Evolutionary conservation across 2,797 vertebrate species (phyloP), one percentile per base, ranked within the genome.

Genomic region (Myotis findleyi): DNA sequence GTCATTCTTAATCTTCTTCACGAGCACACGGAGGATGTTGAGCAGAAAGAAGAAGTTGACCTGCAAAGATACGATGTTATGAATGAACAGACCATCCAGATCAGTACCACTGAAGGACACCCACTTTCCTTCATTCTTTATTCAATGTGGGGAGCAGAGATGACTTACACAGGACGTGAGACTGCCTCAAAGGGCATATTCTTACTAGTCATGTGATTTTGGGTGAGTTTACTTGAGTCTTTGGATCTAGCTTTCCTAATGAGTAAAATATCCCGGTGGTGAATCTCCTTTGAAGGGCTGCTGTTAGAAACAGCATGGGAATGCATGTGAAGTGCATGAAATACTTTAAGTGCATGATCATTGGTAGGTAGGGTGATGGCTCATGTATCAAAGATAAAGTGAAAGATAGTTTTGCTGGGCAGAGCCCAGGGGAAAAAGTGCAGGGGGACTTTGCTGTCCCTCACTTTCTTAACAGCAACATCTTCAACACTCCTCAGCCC

Each of bases 21-120:
- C 99, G 90, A 99, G 97, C 94, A 99, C 99, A 49, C 99, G 98
- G 73, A 99, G 99, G 14, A 99, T 99, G 90, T 99, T 99, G 38
- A 99, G 98, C 96, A 99, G 98, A 97, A 99, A 99, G 98, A 99
- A 99, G 92, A 99, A 99, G 95, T 99, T 99, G 88, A 99, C 99
- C 99, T 99, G 98, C 17, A 97, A 97, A 92, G 69, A 94, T 11
- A 59, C 0, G 20, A 73, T 5, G 13, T 73, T 23, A 38, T 27
- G 51, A 94, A 47, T 36, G 38, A 93, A 33, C 14, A 66, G 84
- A 95, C 80, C 44, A 33, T 30, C 6, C 12, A 3, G 7, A 18
- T 82, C 14, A n/a, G 14, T 16, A 3, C 2, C 36, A 51, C 11
- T 25, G 25, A 51, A 59, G 21, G 76, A 59, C 11, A 20, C 2